Base-by-base conservation (phyloP, 2,797 vertebrate genomes). In the Champsocephalus esox region DNA sequence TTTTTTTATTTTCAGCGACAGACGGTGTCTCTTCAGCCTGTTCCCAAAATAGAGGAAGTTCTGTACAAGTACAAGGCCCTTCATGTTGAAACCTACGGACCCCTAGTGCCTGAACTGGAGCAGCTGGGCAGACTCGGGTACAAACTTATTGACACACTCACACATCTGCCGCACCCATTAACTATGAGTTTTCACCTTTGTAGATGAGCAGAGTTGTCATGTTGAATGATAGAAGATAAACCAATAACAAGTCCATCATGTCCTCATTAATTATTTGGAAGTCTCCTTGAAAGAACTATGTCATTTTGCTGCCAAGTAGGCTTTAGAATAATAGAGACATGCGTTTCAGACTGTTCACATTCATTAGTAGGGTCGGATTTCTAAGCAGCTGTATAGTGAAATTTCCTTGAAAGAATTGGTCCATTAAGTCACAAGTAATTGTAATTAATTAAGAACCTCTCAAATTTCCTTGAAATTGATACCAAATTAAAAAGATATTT, bases 1-100 rank as follows among this genome's bases (percentile, higher is more conserved):
- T 73, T 46, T 74, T 13, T 28, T 65, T 72, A 10, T 28, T 72
- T 71, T 32, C 88, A 99, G 98, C 93, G 94, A 84, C 97, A 99
- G 77, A 96, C 96, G 1, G 95, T 99, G 92, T 97, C 96, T 59
- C 93, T 98, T 68, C 94, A 96, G 85, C 94, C 97, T 8, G 80
- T 97, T 70, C 91, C 95, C 2, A 96, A 90, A 86, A 83, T 98
- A 60, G 95, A 96, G 69, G 98, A 99, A 86, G 88, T 91, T 55
- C 90, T 99, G 9, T 99, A 98, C 84, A 90, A 93, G 1, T 98
- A 99, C 87, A 94, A 95, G 3, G 95, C 97, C 34, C 85, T 98
- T 73, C 92, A 95, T 5, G 91, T 98, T 66, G 94, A 97, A 82
- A 96, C 95, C 4, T 94, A 90, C 0, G 97, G 98, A 71, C 98